phyloP scores from a whole-genome alignment of 2,888 invertebrate genomes.

The Scrobipalpa atriplicella region DNA sequence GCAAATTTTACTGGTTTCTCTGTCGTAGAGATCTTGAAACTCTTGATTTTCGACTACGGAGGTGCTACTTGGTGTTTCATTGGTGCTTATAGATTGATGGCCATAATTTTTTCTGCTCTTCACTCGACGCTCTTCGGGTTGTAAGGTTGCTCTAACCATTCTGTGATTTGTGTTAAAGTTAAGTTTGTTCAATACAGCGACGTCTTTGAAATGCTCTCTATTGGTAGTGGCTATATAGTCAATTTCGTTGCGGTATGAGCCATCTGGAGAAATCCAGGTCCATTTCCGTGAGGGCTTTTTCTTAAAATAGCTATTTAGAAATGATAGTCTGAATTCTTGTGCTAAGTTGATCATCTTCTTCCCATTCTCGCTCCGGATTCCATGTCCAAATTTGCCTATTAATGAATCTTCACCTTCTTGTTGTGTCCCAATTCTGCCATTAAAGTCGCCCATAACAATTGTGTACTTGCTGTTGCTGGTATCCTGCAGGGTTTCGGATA shows the following conservation, averaged over 20 bases:
- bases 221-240: too few species aligned
- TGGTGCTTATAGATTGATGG: background rate
- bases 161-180: too few species aligned
- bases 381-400: background rate
- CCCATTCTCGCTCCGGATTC: background rate
- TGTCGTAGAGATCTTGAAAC: background rate
- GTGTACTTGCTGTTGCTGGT: background rate
- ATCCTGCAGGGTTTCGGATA: too few species aligned
- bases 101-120: background rate
- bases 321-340: background rate
- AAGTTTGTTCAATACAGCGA: too few species aligned
- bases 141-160: too few species aligned
- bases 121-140: too few species aligned
- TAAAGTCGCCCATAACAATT: constrained; percentile 1
- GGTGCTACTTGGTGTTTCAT: too few species aligned
- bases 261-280: too few species aligned
- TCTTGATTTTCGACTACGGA: background rate
- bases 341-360: background rate
- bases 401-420: background rate
- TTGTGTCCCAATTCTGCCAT: constrained; percentile 10
- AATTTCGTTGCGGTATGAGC: too few species aligned
- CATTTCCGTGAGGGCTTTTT: too few species aligned
- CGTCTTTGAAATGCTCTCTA: too few species aligned
- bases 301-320: constrained; percentile 1
- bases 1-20: background rate